Conservation (phyloP, 2,113 vertebrate species). For the Phrynocephalus versicolor region DNA sequence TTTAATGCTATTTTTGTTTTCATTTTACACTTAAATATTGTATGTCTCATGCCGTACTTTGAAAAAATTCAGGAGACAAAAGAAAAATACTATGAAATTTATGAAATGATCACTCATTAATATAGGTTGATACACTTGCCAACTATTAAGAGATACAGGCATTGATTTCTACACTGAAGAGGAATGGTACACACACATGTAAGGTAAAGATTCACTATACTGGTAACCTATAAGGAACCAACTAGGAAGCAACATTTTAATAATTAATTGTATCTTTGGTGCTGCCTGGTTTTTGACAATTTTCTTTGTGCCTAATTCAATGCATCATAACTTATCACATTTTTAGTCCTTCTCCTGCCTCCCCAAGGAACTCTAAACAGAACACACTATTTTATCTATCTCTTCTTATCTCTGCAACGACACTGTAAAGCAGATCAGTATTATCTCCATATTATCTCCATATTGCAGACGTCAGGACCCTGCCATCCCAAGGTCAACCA, state of each 20-base stretch:
- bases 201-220: too few relatives aligned
- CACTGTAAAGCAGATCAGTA: background rate
- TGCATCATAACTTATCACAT: background rate
- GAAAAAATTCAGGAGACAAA: background rate
- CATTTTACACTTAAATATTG: background rate
- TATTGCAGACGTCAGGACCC: background rate
- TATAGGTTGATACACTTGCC: background rate
- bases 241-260: too few relatives aligned
- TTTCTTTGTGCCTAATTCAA: background rate
- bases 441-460: background rate
- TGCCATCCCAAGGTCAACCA: background rate
- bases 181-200: background rate
- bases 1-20: background rate
- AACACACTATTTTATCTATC: background rate
- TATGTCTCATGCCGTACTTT: background rate
- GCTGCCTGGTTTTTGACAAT: too few relatives aligned
- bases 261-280: too few relatives aligned
- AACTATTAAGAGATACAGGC: background rate
- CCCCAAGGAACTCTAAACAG: background rate
- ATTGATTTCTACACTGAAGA: background rate
- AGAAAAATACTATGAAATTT: background rate
- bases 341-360: background rate
- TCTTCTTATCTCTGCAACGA: background rate
- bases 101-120: background rate
- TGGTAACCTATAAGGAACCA: too few relatives aligned